Conservation (phyloP, 2,113 vertebrate genomes). For the Gymnogyps californianus region DNA sequence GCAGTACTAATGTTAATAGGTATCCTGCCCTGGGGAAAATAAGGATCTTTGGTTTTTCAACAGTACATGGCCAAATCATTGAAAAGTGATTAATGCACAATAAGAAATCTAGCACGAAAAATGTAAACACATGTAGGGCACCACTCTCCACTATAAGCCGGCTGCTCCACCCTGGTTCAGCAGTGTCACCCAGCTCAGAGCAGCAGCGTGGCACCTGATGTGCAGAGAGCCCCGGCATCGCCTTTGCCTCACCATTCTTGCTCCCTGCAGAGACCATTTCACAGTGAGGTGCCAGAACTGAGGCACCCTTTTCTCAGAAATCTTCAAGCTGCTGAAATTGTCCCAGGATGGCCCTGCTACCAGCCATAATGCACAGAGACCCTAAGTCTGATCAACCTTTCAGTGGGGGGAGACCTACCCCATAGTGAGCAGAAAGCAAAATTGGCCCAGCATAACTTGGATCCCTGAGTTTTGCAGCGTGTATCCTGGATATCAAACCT, state of each 20-base stretch:
- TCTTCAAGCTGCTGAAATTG: not conserved
- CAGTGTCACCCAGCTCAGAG: not conserved
- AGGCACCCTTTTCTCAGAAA: not conserved
- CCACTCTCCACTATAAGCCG: not conserved
- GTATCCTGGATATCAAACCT: not conserved
- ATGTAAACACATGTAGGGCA: not conserved
- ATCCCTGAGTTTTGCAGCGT: not conserved
- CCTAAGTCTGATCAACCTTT: not conserved
- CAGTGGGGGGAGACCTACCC: not conserved
- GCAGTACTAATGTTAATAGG: not conserved
- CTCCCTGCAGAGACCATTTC: not conserved
- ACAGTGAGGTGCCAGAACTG: not conserved
- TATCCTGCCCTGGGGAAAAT: not conserved
- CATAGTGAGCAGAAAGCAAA: not conserved
- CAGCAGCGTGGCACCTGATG: rapidly evolving
- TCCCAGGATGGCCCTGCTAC: too few relatives aligned
- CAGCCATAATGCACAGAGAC: not conserved
- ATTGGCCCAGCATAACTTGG: not conserved
- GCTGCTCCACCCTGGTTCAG: not conserved
- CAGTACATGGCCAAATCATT: not conserved
- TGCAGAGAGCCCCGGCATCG: rapidly evolving
- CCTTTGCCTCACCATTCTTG: not conserved
- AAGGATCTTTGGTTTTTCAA: not conserved
- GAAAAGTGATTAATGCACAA: not conserved
- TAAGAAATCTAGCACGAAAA: not conserved